Evolutionary conservation across 2,113 vertebrate species (phyloP).

Genomic region (Poeciliopsis turrubarensis): DNA sequence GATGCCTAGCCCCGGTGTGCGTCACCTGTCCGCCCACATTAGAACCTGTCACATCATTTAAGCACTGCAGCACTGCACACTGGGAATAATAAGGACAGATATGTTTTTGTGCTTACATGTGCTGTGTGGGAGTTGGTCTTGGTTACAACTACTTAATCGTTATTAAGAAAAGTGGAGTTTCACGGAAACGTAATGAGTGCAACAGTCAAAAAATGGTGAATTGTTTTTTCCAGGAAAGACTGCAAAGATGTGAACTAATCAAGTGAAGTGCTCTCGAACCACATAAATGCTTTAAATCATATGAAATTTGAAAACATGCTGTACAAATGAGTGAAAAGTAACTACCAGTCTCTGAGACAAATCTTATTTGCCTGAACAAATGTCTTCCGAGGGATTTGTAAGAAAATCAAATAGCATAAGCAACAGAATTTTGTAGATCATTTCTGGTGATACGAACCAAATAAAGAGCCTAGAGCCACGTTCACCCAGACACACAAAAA

Average conservation of each 20-base stretch:
- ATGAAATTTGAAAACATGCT: background rate
- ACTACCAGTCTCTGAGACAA: background rate
- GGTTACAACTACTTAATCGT: background rate
- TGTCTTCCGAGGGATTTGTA: background rate
- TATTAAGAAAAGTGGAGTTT: background rate
- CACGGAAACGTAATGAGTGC: background rate
- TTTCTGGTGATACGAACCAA: background rate
- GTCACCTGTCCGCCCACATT: conserved; percentile 61
- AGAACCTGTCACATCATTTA: conserved; percentile 38
- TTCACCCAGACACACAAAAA: background rate
- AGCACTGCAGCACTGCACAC: conserved; percentile 10
- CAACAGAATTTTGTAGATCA: background rate
- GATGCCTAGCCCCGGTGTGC: conserved; percentile 38
- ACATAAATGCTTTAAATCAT: background rate
- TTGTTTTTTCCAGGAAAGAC: background rate
- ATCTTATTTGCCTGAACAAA: too few relatives aligned
- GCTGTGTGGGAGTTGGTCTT: background rate
- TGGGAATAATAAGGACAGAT: conserved; percentile 6
- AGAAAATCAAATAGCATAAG: background rate
- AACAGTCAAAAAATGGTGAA: background rate
- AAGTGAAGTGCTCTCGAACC: background rate
- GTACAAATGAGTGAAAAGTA: background rate
- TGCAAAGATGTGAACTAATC: background rate
- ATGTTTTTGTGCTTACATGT: background rate
- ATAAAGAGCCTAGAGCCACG: background rate